phyloP scores from a whole-genome alignment of 1,140 invertebrate genomes.

The Pseudomyrmex gracilis region DNA sequence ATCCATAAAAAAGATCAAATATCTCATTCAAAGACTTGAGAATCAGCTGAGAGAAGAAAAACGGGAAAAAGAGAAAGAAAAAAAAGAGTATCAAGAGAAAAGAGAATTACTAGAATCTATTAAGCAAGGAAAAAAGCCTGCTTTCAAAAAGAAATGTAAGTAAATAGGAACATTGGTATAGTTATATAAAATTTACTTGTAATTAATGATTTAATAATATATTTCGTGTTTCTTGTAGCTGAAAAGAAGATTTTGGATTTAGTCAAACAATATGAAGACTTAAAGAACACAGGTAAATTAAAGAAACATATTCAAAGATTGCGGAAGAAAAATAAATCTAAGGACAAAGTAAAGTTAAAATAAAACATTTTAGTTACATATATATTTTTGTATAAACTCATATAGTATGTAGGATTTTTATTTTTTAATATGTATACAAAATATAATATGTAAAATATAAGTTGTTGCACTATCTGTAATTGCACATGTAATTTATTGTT shows the following conservation, averaged over 20 bases:
- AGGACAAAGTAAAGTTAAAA: constrained; percentile 78
- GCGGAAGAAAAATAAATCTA: constrained; percentile 88
- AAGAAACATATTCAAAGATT: constrained; percentile 91
- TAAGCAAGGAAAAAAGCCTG: constrained; percentile 88
- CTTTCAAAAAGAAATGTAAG: constrained; percentile 93
- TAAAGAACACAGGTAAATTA: constrained; percentile 90
- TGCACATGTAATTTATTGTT: constrained; percentile 1
- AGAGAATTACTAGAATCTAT: constrained; percentile 86
- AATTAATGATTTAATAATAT: constrained; percentile 44
- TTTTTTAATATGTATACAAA: no score
- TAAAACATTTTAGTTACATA: no score
- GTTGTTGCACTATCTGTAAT: no score
- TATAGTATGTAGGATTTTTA: no score
- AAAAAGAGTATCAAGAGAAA: constrained; percentile 86
- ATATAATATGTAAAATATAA: no score
- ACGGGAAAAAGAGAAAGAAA: constrained; percentile 86
- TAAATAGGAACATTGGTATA: constrained; percentile 26
- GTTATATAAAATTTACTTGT: neutral
- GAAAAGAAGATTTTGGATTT: constrained; percentile 89
- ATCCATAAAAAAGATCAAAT: constrained; percentile 88
- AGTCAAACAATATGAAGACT: constrained; percentile 90
- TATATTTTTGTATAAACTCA: no score
- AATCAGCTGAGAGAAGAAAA: constrained; percentile 89
- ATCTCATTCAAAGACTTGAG: constrained; percentile 90
- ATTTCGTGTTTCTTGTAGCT: constrained; percentile 86